Evolutionary conservation across 2,113 vertebrate genomes (phyloP).

Genomic region (Terrapene triunguis): DNA sequence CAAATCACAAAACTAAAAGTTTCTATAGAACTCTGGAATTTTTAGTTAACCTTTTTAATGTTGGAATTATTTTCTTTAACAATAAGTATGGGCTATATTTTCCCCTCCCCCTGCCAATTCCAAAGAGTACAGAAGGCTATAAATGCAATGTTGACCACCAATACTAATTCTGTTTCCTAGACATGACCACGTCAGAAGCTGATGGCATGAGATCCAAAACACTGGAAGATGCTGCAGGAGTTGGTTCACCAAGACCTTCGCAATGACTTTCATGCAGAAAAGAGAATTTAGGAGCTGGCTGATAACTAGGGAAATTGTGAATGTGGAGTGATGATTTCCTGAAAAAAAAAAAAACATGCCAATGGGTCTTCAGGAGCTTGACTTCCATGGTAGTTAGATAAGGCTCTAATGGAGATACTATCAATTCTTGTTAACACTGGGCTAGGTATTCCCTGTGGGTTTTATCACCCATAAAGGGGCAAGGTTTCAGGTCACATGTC

Average conservation of each 20-base stretch:
- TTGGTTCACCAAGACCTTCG: neutral
- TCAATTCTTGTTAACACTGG: neutral
- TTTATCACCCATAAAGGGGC: neutral
- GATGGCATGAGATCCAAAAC: neutral
- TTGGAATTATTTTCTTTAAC: neutral
- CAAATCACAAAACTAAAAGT: neutral
- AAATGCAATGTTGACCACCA: neutral
- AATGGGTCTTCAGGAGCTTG: neutral
- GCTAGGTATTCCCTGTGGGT: neutral
- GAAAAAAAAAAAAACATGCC: neutral
- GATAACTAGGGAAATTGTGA: neutral
- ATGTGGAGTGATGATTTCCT: neutral
- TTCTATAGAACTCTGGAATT: neutral
- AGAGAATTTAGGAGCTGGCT: neutral
- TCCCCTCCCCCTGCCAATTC: neutral
- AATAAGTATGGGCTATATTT: neutral
- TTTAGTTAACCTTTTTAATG: neutral
- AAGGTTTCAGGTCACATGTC: neutral
- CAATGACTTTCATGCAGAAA: rapidly evolving
- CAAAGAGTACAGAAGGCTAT: neutral
- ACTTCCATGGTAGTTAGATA: neutral
- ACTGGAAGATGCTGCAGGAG: neutral
- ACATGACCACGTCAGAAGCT: neutral
- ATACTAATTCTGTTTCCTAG: neutral
- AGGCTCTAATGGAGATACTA: neutral